Base-by-base conservation (phyloP, 2,888 invertebrate species). In the Clitarchus hookeri region DNA sequence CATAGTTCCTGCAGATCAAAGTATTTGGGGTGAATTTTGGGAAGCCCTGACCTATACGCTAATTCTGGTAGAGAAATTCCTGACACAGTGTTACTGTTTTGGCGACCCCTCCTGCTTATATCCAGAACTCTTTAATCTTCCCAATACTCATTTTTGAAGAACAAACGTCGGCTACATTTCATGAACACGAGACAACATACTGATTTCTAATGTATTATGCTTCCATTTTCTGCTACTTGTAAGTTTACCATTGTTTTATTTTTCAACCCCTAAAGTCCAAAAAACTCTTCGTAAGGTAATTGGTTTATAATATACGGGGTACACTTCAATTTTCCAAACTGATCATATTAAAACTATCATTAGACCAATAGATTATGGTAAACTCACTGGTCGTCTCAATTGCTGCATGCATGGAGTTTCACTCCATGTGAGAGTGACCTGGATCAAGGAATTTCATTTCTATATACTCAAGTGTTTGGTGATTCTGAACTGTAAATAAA, bases 351-450 rank as follows among this genome's bases (percentile, higher is more conserved):
- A 36, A 44, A 44, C 84, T 44, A 84, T 84, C 84, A 84, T 26
- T 84, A 3, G 84, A 44, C 48, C 25, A 53, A 26, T 53, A 84
- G 25, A 84, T 44, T 26, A 44, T 84, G 26, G 84, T 54, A 84
- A 53, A 44, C 23, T 84, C 44, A 6, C 48, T 84, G 48, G 84
- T 36, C 44, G 11, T 84, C 54, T 84, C 84, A 54, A 84, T 84
- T 13, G 84, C 26, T 25, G 84, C 48, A 84, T 44, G 84, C 6
- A 9, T 84, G 12, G 44, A 84, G 4, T 84, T 44, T 44, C 84
- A 44, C 27, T 84, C 84, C 84, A 84, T 84, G 84, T 84, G 84
- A 36, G 84, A 8, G 84, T 84, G 84, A 84, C 84, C 84, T 26
- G 84, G 48, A 44, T 84, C 84, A 53, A 84, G 54, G 54, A 84